Conservation (phyloP, 2,113 vertebrate genomes). For the Manacus vitellinus region DNA sequence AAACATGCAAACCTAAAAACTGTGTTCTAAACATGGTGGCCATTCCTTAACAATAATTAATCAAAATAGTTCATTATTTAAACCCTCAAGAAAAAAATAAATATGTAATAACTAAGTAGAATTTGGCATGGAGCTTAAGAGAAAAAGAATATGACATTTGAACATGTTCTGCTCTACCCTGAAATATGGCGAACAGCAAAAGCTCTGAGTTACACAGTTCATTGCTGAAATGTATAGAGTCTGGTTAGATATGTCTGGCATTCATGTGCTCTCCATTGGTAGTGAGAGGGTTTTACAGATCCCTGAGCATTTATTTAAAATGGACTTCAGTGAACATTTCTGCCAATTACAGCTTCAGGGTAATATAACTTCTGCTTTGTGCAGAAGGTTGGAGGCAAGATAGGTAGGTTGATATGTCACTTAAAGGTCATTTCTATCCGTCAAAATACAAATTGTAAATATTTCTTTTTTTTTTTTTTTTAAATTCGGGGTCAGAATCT, state of each 20-base stretch:
- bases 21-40: neutral
- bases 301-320: neutral
- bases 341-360: neutral
- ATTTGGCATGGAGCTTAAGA: neutral
- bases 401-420: neutral
- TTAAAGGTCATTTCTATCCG: neutral
- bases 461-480: neutral
- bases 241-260: neutral
- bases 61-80: neutral
- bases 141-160: neutral
- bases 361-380: neutral
- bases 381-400: neutral
- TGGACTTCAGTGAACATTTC: neutral
- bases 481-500: neutral
- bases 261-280: neutral
- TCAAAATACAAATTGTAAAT: neutral
- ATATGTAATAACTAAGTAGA: neutral
- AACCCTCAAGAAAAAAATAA: neutral
- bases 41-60: neutral
- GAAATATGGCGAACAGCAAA: neutral
- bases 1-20: neutral
- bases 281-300: neutral
- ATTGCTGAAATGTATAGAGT: neutral
- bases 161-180: neutral
- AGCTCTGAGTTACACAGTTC: neutral